Conservation (phyloP, 1,140 invertebrate genomes). For the Drosophila hydei region DNA sequence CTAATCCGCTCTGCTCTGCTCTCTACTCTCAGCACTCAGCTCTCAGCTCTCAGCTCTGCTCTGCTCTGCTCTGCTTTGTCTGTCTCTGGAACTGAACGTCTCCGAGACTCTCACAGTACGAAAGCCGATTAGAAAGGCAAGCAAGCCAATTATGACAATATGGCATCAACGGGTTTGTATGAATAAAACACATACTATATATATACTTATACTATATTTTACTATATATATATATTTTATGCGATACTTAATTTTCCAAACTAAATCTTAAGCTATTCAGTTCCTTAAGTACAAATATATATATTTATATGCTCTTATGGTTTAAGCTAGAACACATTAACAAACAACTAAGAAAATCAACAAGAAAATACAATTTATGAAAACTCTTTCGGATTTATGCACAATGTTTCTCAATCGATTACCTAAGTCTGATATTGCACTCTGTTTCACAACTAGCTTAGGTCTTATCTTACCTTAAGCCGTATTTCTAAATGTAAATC, state of each 20-base stretch:
- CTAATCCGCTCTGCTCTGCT: slow-evolving; percentile 44
- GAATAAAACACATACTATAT: slow-evolving; percentile 50
- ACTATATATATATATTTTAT: slow-evolving; percentile 28
- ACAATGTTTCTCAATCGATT: slow-evolving; percentile 20
- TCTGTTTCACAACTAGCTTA: slow-evolving; percentile 17
- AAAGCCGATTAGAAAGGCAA: slow-evolving; percentile 74
- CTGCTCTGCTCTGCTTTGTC: slow-evolving; percentile 67
- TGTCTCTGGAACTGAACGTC: slow-evolving; percentile 66
- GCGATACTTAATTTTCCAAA: slow-evolving; percentile 22
- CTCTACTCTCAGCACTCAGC: slow-evolving; percentile 35
- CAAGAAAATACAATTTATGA: background rate
- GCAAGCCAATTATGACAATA: slow-evolving; percentile 63
- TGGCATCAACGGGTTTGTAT: slow-evolving; percentile 75
- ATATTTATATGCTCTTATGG: slow-evolving; percentile 16
- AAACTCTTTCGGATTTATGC: slow-evolving; percentile 26
- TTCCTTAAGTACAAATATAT: slow-evolving; percentile 20
- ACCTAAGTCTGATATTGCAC: slow-evolving; percentile 20
- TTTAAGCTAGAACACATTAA: slow-evolving; percentile 32
- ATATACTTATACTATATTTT: slow-evolving; percentile 20
- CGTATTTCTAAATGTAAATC: slow-evolving; percentile 10
- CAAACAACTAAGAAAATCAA: background rate
- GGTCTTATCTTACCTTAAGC: slow-evolving; percentile 32
- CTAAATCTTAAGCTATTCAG: slow-evolving; percentile 47
- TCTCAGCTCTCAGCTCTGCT: slow-evolving; percentile 57
- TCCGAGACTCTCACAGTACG: slow-evolving; percentile 70